Evolutionary conservation across 2,888 invertebrate genomes (phyloP).

Genomic region (Scaptomyza parva): DNA sequence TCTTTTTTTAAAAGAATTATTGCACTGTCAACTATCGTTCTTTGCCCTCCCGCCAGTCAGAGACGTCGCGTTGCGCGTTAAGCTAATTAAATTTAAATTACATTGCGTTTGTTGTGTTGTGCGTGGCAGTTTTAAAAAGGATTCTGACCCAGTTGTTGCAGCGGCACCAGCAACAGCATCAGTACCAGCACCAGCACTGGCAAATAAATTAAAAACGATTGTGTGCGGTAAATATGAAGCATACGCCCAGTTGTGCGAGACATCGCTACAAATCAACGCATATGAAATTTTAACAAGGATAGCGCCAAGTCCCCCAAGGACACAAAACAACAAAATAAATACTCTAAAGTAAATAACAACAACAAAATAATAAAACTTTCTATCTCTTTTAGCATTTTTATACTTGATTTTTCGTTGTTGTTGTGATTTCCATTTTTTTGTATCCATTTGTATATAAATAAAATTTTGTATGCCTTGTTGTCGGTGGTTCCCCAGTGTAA

Average conservation of each 20-base stretch:
- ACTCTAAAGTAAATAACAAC: slow-evolving; percentile 28
- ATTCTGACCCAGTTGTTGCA: slow-evolving; percentile 36
- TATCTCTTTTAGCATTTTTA: slow-evolving; percentile 54
- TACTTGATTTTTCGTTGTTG: background rate
- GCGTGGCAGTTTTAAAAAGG: slow-evolving; percentile 43
- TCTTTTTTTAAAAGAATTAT: slow-evolving; percentile 46
- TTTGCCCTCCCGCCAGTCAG: background rate
- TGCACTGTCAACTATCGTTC: slow-evolving; percentile 26
- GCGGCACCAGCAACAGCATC: no score
- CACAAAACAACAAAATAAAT: slow-evolving; percentile 14
- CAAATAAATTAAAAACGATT: slow-evolving; percentile 73
- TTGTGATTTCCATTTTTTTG: background rate
- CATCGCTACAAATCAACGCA: slow-evolving; percentile 63
- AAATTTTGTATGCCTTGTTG: slow-evolving; percentile 56
- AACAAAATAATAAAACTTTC: slow-evolving; percentile 65
- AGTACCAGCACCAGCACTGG: slow-evolving; percentile 26
- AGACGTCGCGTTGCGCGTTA: slow-evolving; percentile 8
- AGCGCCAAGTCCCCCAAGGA: slow-evolving; percentile 53
- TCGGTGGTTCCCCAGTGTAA: slow-evolving; percentile 68
- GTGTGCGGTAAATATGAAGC: slow-evolving; percentile 47
- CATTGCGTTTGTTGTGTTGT: slow-evolving; percentile 39
- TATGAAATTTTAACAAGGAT: slow-evolving; percentile 62
- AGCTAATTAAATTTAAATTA: slow-evolving; percentile 74
- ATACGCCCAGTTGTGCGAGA: slow-evolving; percentile 24
- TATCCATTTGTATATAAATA: slow-evolving; percentile 47